These are phyloP conservation scores for Struthio camelus DNA, from an alignment of 2,113 vertebrate genomes.

Conservation along the genomic window DNA sequence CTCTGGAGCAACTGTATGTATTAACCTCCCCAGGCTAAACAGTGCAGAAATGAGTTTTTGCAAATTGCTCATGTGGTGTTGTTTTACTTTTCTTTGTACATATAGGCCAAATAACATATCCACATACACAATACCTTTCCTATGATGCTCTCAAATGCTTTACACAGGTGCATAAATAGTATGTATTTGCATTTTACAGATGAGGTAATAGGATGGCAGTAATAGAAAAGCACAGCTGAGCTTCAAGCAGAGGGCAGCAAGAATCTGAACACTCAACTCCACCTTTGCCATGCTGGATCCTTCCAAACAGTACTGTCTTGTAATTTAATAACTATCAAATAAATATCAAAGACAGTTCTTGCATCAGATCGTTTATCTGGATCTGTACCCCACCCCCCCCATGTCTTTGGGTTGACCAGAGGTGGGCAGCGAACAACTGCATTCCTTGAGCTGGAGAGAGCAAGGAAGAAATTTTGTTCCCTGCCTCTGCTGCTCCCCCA, in stretches of 20 bases:
- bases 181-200: not conserved
- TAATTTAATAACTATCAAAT: not conserved
- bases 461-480: not conserved
- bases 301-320: not conserved
- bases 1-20: not conserved
- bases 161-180: not conserved
- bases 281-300: not conserved
- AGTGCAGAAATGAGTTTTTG: not conserved
- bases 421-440: too few relatives aligned
- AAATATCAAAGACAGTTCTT: not conserved
- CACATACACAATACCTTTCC: not conserved
- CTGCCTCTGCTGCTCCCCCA: not conserved
- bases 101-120: not conserved
- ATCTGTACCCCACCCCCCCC: fast-evolving
- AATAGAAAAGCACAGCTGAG: not conserved
- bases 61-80: not conserved
- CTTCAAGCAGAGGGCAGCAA: not conserved
- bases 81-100: not conserved
- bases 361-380: not conserved
- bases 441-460: not conserved
- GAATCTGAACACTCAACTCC: not conserved
- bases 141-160: not conserved
- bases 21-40: not conserved
- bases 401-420: not conserved
- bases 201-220: not conserved